These are phyloP conservation scores for Microtus richardsoni DNA, from an alignment of 2,113 vertebrate genomes.

Conservation along the genomic window DNA sequence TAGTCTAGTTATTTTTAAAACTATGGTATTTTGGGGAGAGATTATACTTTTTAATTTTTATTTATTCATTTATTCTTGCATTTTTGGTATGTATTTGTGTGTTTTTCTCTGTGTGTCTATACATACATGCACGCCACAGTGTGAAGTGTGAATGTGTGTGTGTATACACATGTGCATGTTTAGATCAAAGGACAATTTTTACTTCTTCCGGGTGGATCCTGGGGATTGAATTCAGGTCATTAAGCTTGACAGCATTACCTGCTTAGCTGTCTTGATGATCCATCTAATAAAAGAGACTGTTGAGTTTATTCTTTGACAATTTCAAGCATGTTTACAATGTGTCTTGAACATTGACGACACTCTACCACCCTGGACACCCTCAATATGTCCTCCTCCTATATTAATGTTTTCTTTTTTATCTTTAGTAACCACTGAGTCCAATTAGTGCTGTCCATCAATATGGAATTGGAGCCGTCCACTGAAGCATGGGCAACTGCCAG, in stretches of 20 bases:
- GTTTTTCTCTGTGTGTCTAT: neutral
- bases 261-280: neutral
- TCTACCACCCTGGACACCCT: neutral
- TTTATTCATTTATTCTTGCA: neutral
- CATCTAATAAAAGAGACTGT: neutral
- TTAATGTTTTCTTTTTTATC: neutral
- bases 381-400: neutral
- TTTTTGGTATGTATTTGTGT: neutral
- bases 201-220: neutral
- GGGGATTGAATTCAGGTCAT: neutral
- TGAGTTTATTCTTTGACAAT: neutral
- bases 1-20: conserved; percentile 35
- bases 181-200: neutral
- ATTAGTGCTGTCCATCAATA: neutral
- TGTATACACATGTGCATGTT: neutral
- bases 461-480: neutral
- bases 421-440: neutral
- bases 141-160: neutral
- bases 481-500: neutral
- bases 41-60: neutral
- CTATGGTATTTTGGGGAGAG: neutral
- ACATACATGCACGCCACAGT: neutral
- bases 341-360: neutral
- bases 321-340: neutral
- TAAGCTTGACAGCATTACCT: neutral